These are phyloP conservation scores for Brachyhypopomus occidentalis DNA, from an alignment of 2,113 vertebrate genomes.

Conservation along the genomic window DNA sequence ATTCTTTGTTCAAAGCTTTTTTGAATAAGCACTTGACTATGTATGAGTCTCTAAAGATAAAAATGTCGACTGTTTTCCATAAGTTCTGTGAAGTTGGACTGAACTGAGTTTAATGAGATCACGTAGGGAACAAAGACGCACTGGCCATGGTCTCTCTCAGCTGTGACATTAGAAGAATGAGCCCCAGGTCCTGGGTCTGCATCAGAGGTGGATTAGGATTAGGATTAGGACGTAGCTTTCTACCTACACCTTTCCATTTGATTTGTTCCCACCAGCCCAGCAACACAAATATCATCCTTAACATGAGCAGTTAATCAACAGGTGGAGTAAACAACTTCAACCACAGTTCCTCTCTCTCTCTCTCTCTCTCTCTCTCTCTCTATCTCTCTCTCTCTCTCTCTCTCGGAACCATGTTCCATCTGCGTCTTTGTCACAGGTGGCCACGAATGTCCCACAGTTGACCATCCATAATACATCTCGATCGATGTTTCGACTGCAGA, in stretches of 20 bases:
- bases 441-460: slow-evolving; percentile 32
- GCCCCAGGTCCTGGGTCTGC: too few relatives aligned
- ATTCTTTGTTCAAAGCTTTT: too few relatives aligned
- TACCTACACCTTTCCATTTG: not conserved
- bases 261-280: not conserved
- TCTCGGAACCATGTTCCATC: slow-evolving; percentile 37
- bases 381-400: not conserved
- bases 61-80: too few relatives aligned
- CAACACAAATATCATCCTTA: not conserved
- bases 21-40: too few relatives aligned
- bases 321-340: not conserved
- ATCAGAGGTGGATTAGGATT: too few relatives aligned
- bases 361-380: not conserved
- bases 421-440: slow-evolving; percentile 46
- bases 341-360: not conserved
- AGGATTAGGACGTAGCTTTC: not conserved
- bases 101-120: too few relatives aligned
- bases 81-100: too few relatives aligned
- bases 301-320: not conserved
- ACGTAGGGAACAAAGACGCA: too few relatives aligned
- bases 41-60: too few relatives aligned
- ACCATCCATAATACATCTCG: slow-evolving; percentile 27
- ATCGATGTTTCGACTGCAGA: slow-evolving; percentile 12
- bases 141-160: too few relatives aligned
- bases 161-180: too few relatives aligned